Base-by-base conservation (phyloP, 1,140 invertebrate species). In the Diprion similis region DNA sequence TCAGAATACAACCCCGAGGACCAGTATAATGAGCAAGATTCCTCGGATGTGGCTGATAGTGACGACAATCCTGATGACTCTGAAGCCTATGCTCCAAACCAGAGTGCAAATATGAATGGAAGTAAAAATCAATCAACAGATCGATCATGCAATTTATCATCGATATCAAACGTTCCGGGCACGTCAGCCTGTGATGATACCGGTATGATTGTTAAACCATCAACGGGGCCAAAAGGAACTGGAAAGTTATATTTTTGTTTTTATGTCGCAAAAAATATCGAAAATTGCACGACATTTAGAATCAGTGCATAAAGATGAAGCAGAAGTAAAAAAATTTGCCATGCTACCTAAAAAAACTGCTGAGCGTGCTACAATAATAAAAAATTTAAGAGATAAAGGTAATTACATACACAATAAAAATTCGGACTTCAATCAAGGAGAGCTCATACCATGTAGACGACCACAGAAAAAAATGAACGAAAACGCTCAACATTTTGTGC, bases 201-300 rank as follows among this genome's bases (percentile, higher is more conserved):
- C 1, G 15, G 15, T 51, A 1, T 51, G 48, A 0, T 15, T 15
- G 48, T 51, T 15, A 15, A 51, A 15, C 10, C 48, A 51, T 51
- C 48, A 10, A 0, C 48, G 10, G 48, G 48, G 15, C 48, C 48
- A 10, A 51, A 51, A 51, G 48, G 48, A 10, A 15, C 48, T 51
- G 48, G 48, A 71, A 59, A 51, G 64, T 13, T 72, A 70, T 77
- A 69, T 78, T 13, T 73, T 46, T 75, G 71, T 24, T 18, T 75
- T 13, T 75, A 19, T 75, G 70, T 51, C 68, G 70, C 8, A 75
- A 72, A 10, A 64, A 66, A 17, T 70, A 8, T 48, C 71, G 0
- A 72, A 72, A 71, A 66, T 75, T 4, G 11, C 68, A 1, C 51
- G 59, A 7, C 74, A 73, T 67, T 73, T 75, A 24, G 17, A 46